phyloP scores from a whole-genome alignment of 2,888 invertebrate genomes.

The Bibio marci region DNA sequence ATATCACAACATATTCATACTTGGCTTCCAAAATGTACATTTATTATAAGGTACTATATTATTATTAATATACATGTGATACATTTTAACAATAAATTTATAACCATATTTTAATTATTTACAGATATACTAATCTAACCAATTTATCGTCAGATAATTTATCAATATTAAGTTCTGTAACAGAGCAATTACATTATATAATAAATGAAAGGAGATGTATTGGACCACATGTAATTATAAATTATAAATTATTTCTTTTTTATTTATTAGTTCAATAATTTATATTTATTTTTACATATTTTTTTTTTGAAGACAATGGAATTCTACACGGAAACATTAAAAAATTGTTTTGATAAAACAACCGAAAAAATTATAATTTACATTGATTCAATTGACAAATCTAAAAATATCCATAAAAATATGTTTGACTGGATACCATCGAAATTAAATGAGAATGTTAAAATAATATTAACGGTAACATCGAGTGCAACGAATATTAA shows the following conservation, averaged over 20 bases:
- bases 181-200: slow-evolving; percentile 56
- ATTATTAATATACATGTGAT: background rate
- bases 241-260: background rate
- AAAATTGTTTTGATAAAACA: slow-evolving; percentile 18
- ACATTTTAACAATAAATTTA: background rate
- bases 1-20: slow-evolving; percentile 46
- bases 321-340: slow-evolving; percentile 37
- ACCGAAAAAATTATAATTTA: slow-evolving; percentile 47
- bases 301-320: slow-evolving; percentile 1
- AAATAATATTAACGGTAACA: slow-evolving; percentile 48
- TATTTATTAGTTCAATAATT: background rate
- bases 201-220: slow-evolving; percentile 46
- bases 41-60: slow-evolving; percentile 24
- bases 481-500: slow-evolving; percentile 3
- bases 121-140: slow-evolving; percentile 23
- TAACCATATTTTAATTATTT: background rate
- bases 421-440: slow-evolving; percentile 55
- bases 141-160: slow-evolving; percentile 22
- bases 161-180: slow-evolving; percentile 50
- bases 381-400: slow-evolving; percentile 59
- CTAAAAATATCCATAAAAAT: slow-evolving; percentile 26
- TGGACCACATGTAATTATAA: slow-evolving; percentile 39
- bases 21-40: slow-evolving; percentile 44
- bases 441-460: slow-evolving; percentile 53
- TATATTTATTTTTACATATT: background rate